Percentiles rank a stretch among this genome's conserved stretches.
These are phyloP conservation scores for Circaetus gallicus DNA, from an alignment of 2,113 vertebrate species.

Conservation along the genomic window DNA sequence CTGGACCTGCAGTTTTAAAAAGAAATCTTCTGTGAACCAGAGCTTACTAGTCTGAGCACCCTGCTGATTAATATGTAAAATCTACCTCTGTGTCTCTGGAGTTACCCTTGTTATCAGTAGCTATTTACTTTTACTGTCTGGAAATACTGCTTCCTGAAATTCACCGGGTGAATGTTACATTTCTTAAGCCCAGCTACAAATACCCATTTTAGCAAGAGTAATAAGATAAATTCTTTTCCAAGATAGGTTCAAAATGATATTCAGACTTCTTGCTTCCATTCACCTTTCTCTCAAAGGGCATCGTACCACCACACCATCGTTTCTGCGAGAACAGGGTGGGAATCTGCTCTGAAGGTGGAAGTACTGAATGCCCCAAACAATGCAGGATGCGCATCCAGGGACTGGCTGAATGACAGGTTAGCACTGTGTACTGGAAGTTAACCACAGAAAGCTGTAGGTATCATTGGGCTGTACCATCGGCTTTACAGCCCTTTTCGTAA, in stretches of 20 bases:
- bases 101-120: not conserved
- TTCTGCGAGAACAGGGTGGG: not conserved
- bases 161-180: not conserved
- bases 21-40: not conserved
- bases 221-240: not conserved
- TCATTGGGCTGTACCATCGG: not conserved
- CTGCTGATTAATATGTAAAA: not conserved
- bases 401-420: not conserved
- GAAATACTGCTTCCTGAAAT: not conserved
- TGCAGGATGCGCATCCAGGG: not conserved
- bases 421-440: not conserved
- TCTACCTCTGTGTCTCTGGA: not conserved
- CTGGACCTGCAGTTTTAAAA: conserved; percentile 20
- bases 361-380: not conserved
- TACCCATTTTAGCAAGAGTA: not conserved
- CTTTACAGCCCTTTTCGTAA: not conserved
- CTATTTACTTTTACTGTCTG: not conserved
- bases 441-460: not conserved
- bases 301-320: not conserved
- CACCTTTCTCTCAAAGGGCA: not conserved
- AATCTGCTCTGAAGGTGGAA: not conserved
- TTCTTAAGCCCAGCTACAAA: not conserved
- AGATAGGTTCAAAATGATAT: not conserved
- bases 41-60: not conserved
- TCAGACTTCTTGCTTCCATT: not conserved